These are phyloP conservation scores for Villa cingulata DNA, from an alignment of 2,888 invertebrate species.

Conservation along the genomic window DNA sequence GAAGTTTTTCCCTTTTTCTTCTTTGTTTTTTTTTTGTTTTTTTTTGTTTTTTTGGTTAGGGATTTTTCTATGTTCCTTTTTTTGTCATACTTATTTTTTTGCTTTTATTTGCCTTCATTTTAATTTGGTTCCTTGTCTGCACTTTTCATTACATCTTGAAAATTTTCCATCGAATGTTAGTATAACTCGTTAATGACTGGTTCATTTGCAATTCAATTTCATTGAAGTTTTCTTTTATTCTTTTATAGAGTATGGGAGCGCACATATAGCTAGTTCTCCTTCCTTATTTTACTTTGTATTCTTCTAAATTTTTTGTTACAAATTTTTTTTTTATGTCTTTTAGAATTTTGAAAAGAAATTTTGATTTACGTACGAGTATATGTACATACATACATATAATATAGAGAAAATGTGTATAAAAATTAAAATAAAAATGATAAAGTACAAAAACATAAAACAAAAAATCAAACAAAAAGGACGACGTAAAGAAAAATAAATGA, in stretches of 20 bases:
- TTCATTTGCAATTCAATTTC: constrained; percentile 12
- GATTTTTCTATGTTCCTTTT: no score
- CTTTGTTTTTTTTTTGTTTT: no score
- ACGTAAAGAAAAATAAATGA: no score
- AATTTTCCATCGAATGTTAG: constrained; percentile 1
- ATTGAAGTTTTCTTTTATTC: not conserved
- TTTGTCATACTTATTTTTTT: no score
- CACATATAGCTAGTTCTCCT: no score
- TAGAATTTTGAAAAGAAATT: constrained; percentile 2
- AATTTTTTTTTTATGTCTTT: constrained; percentile 6
- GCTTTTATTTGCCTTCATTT: no score
- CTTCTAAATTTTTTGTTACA: not conserved
- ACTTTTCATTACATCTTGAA: not conserved
- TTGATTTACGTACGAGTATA: not conserved
- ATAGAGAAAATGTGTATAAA: no score
- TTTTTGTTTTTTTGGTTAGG: no score
- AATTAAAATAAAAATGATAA: no score
- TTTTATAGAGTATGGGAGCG: not conserved
- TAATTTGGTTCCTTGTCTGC: not conserved
- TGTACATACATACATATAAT: not conserved
- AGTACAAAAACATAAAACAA: no score
- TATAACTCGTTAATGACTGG: constrained; percentile 9
- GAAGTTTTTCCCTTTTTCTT: no score
- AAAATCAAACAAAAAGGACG: no score
- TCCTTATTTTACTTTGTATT: not conserved